A percentile compares a stretch with the other conserved stretches of the same genome.
Evolutionary conservation across 2,888 invertebrate species (phyloP).

Genomic region (Empis stercorea): DNA sequence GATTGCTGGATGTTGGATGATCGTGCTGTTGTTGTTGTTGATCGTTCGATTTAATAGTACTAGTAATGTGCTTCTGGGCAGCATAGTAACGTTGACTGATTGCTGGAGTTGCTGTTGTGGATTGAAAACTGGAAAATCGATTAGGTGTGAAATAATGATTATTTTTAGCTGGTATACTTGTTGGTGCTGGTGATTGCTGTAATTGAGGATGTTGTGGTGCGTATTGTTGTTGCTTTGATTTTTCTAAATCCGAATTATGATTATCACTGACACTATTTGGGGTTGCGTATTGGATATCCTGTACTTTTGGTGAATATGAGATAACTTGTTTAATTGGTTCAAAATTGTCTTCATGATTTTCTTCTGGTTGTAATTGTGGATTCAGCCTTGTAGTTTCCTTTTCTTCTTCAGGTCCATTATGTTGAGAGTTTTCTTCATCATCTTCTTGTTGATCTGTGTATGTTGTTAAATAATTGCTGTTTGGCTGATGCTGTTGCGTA

Average conservation of each 20-base stretch:
- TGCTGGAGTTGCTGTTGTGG: too few relatives aligned
- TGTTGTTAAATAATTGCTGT: too few relatives aligned
- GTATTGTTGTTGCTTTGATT: slow-evolving; percentile 29
- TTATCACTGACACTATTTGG: slow-evolving; percentile 8
- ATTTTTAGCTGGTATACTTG: too few relatives aligned
- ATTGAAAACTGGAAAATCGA: too few relatives aligned
- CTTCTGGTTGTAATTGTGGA: not conserved
- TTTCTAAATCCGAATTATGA: slow-evolving; percentile 10
- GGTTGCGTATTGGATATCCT: slow-evolving; percentile 13
- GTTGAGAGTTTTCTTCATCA: too few relatives aligned
- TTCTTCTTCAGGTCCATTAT: not conserved
- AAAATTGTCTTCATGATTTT: slow-evolving; percentile 6
- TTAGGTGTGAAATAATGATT: too few relatives aligned
- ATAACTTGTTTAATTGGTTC: slow-evolving; percentile 2
- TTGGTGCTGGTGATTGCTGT: too few relatives aligned
- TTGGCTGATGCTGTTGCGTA: too few relatives aligned
- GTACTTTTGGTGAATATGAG: slow-evolving; percentile 1
- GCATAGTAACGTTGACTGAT: too few relatives aligned
- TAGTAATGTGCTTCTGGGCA: too few relatives aligned
- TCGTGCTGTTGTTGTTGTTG: not conserved
- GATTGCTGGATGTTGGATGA: not conserved
- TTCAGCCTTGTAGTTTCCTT: not conserved
- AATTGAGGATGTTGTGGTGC: slow-evolving; percentile 21
- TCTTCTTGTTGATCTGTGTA: too few relatives aligned
- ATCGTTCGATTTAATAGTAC: too few relatives aligned